A percentile compares a stretch with the other conserved stretches of the same genome.
Conservation (phyloP, 1,140 invertebrate genomes). For the Papilio dardanus region DNA sequence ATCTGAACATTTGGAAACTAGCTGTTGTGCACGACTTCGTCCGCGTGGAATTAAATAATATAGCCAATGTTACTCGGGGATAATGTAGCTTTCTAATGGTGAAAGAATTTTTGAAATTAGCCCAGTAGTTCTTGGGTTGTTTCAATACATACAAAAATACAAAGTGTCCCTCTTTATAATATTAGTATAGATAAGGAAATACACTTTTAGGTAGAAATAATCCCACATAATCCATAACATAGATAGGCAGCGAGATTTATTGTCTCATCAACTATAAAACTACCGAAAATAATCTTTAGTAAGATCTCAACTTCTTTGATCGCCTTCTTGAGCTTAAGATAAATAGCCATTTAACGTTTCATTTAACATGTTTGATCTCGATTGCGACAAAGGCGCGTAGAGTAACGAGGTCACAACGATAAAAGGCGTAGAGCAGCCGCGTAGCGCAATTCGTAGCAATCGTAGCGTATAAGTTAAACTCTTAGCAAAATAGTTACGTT, state of each 20-base stretch:
- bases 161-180: too few relatives aligned
- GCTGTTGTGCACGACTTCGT: too few relatives aligned
- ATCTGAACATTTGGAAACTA: too few relatives aligned
- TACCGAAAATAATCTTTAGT: not conserved
- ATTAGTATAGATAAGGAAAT: too few relatives aligned
- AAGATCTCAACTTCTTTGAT: constrained; percentile 1
- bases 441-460: constrained; percentile 12
- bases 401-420: constrained; percentile 9
- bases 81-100: too few relatives aligned
- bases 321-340: not conserved
- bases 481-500: not conserved
- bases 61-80: too few relatives aligned
- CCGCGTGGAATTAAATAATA: too few relatives aligned
- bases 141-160: too few relatives aligned
- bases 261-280: not conserved
- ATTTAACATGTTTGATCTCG: constrained; percentile 17
- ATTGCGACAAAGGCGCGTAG: constrained; percentile 17
- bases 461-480: constrained; percentile 1
- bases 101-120: too few relatives aligned
- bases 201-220: not conserved
- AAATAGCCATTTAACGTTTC: not conserved
- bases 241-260: not conserved
- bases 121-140: too few relatives aligned
- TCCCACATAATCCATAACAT: not conserved
- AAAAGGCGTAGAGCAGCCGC: constrained; percentile 11